Conservation (phyloP, 2,888 invertebrate genomes). For the Himalopsyche japonica region DNA sequence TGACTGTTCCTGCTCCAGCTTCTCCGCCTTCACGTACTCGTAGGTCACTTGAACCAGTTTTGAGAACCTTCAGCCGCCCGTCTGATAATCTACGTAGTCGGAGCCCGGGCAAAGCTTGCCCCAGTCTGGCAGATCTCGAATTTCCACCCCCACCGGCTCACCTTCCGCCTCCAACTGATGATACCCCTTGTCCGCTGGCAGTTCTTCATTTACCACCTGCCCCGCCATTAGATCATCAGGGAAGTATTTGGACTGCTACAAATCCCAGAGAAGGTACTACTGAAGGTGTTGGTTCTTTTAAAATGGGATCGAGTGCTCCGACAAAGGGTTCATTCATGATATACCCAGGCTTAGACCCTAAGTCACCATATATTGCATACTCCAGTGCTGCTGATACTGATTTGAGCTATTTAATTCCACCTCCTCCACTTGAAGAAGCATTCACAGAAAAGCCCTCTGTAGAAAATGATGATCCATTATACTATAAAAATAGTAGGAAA, state of each 20-base stretch:
- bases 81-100: constrained; percentile 56
- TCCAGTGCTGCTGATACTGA: constrained; percentile 34
- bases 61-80: constrained; percentile 59
- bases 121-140: constrained; percentile 79
- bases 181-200: constrained; percentile 55
- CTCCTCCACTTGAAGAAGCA: constrained; percentile 25
- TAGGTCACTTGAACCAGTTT: constrained; percentile 45
- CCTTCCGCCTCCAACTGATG: constrained; percentile 77
- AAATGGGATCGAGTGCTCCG: constrained; percentile 44
- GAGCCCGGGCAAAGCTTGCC: constrained; percentile 74
- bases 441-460: constrained; percentile 35
- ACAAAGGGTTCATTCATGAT: constrained; percentile 47
- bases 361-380: constrained; percentile 45
- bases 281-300: constrained; percentile 42
- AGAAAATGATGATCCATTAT: constrained; percentile 22
- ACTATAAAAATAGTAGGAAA: constrained; percentile 65
- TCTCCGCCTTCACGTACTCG: constrained; percentile 51
- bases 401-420: constrained; percentile 41
- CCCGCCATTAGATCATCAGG: constrained; percentile 42
- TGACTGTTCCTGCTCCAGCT: constrained; percentile 64
- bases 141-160: constrained; percentile 86
- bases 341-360: constrained; percentile 49
- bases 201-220: constrained; percentile 45
- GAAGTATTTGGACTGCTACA: neutral
- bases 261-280: neutral